Base-by-base conservation (phyloP, 2,888 invertebrate genomes). In the Didymodactylos carnosus region DNA sequence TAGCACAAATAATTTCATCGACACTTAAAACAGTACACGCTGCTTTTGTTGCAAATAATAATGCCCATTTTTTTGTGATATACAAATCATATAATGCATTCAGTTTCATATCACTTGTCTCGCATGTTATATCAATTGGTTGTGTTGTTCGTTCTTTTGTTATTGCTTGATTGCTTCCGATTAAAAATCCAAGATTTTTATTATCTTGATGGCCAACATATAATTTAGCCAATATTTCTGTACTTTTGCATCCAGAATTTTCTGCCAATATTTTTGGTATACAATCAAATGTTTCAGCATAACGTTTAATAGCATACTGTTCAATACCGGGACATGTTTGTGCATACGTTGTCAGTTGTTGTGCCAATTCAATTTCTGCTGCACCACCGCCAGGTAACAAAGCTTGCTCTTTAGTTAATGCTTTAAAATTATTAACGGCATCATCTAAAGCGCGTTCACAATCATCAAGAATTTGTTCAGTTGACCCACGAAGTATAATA, bases 351-450 rank as follows among this genome's bases (percentile, higher is more conserved):
- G 73, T 29, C 23, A 99, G 86, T 80, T 90, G 89, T 76, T 89
- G 88, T 0, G 95, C 92, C 75, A 99, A 84, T 85, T 94, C 93
- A 73, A 95, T 89, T 86, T 99, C 98, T 2, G 88, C 88, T 4
- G 97, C 95, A 69, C 97, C 97, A 73, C 92, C 98, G 71, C 98
- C 98, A 69, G 97, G 88, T 29, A 98, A 82, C 79, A 92, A 88
- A 78, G 85, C 80, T 39, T 84, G 84, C 81, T 88, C 87, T 80
- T 89, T 88, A 0, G 90, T 88, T 46, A 93, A 86, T 72, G 90
- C 90, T 84, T 98, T 99, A 85, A 92, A 98, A 41, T 94, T 95
- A 82, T 99, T 99, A 27, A 99, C 93, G 76, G 94, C 98, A 86
- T 99, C 98, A 84, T 99, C 94, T 79, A 99, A 88, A 39, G 97